A percentile compares a stretch with the other conserved stretches of the same genome.
Evolutionary conservation across 2,797 vertebrate species (phyloP).

Genomic region (Melanitta fusca): DNA sequence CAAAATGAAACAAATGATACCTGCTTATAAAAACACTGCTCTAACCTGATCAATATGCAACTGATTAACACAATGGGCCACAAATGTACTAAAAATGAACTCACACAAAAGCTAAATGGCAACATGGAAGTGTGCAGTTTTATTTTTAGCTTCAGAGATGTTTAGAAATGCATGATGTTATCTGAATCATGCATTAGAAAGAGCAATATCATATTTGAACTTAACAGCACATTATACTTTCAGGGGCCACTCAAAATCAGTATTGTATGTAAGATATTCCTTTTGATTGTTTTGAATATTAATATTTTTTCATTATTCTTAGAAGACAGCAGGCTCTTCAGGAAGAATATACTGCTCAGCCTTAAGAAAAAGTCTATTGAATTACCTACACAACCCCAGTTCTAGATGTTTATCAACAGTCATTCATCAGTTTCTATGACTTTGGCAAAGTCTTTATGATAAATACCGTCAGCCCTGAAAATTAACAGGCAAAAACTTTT

Average conservation of each 20-base stretch:
- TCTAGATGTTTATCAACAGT: neutral
- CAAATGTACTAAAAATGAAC: neutral
- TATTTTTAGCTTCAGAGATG: neutral
- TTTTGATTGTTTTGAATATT: neutral
- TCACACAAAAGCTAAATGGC: neutral
- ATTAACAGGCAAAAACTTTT: neutral
- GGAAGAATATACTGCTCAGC: neutral
- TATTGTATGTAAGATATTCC: neutral
- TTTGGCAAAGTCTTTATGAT: neutral
- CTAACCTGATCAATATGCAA: neutral
- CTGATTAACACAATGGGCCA: neutral
- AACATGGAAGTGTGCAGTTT: neutral
- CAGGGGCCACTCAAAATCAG: neutral
- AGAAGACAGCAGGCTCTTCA: neutral
- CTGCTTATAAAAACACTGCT: neutral
- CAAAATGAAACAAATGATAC: neutral
- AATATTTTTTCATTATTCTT: neutral
- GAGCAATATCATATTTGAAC: neutral
- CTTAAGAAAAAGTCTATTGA: neutral
- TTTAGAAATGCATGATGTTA: neutral
- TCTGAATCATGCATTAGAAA: neutral
- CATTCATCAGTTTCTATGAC: neutral
- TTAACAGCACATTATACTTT: neutral
- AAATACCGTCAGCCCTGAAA: neutral
- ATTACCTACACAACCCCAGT: rapidly evolving